Evolutionary conservation across 2,113 vertebrate species (phyloP), one percentile per base, ranked within the genome.

Genomic region (Carlito syrichta): DNA sequence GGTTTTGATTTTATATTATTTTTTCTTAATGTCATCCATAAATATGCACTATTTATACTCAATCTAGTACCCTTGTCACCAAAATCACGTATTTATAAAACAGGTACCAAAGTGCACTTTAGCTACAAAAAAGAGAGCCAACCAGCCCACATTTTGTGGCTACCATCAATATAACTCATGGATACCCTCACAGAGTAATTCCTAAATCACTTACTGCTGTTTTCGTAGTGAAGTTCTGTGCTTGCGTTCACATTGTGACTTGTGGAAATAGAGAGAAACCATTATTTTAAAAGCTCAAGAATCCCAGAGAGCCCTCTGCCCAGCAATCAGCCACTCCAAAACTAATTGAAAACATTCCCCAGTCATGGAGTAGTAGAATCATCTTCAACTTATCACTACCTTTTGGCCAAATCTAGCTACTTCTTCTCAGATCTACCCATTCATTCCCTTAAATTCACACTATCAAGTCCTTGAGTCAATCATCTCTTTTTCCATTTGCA

Each of bases 371-470:
- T 85, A 94, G 58, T 85, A 43, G 77, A 74, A 94, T 96, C 87
- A 79, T 73, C 48, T 96, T 97, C 76, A 94, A 58, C 4, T 92
- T 94, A 88, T n/a, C 74, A 63, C 56, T 83, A 25, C 79, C 50
- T 84, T 94, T 96, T 54, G 74, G 62, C 20, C 74, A 95, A 92
- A 96, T 81, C 48, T 40, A 79, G 10, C 58, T 74, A 69, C 38
- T 94, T 60, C 62, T 95, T 97, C 76, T 92, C n/a, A 52, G 16
- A 89, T 88, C 85, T 94, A 94, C 88, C 76, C 84, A 71, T 95
- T 96, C 84, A 71, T 95, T 96, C 40, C 76, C 93, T 97, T 90
- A 62, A 95, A 10, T 79, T 76, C 74, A 95, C 84, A 95, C 71
- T 79, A 12, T 87, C 79, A 95, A 89, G 74, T 84, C 77, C 84